phyloP scores from a whole-genome alignment of 1,140 invertebrate species.

The Drosophila melanica region DNA sequence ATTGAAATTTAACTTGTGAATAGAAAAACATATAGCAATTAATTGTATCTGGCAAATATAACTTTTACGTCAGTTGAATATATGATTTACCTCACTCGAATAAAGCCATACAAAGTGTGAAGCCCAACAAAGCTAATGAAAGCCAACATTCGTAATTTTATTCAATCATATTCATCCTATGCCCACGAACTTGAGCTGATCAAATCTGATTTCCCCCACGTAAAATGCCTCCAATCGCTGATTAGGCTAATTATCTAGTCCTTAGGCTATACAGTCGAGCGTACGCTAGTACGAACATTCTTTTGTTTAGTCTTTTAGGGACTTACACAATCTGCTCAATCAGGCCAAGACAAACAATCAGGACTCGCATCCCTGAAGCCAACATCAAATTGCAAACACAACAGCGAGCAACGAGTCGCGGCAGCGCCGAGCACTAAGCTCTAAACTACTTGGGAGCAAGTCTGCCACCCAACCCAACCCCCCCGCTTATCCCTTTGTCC shows the following conservation, averaged over 20 bases:
- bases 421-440: slow-evolving; percentile 2
- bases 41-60: no score
- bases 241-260: slow-evolving; percentile 40
- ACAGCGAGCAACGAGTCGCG: slow-evolving; percentile 7
- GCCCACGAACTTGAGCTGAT: background rate
- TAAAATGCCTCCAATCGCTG: slow-evolving; percentile 7
- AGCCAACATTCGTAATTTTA: background rate
- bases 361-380: slow-evolving; percentile 28
- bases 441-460: slow-evolving; percentile 40
- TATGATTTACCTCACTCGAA: no score
- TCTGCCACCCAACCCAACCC: background rate
- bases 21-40: no score
- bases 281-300: background rate
- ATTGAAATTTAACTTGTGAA: background rate
- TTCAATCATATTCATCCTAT: slow-evolving; percentile 1
- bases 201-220: background rate
- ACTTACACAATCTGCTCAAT: slow-evolving; percentile 54
- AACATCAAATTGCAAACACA: slow-evolving; percentile 32
- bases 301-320: slow-evolving; percentile 16
- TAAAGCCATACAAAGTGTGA: background rate
- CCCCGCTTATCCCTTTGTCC: slow-evolving; percentile 36
- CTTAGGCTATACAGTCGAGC: slow-evolving; percentile 31
- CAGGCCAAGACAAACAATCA: slow-evolving; percentile 69
- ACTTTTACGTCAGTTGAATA: no score
- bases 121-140: background rate